Evolutionary conservation across 2,797 vertebrate species (phyloP).

Genomic region (Micromesistius poutassou): DNA sequence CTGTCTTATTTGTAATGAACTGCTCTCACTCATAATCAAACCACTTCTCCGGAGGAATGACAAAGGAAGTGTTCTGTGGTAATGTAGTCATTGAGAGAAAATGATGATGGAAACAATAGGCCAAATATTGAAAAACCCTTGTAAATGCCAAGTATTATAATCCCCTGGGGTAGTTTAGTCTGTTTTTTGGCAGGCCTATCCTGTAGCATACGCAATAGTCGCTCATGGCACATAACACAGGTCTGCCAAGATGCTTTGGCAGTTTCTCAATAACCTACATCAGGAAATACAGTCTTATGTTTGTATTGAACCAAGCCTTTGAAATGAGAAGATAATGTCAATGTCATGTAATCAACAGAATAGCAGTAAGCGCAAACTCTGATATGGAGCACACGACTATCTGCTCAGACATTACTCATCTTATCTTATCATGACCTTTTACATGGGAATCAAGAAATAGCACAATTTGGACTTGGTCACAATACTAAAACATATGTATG

Average conservation of each 20-base stretch:
- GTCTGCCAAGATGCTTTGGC: slow-evolving; percentile 1
- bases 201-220: background rate
- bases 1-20: background rate
- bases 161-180: background rate
- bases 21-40: slow-evolving; percentile 4
- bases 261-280: background rate
- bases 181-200: background rate
- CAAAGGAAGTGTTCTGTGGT: background rate
- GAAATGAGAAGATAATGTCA: background rate
- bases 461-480: background rate
- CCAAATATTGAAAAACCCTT: slow-evolving; percentile 3
- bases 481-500: background rate
- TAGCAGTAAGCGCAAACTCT: background rate
- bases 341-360: background rate
- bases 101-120: background rate
- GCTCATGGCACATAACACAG: background rate
- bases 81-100: background rate
- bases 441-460: background rate
- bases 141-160: background rate
- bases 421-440: background rate
- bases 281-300: background rate
- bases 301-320: background rate
- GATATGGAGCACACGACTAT: background rate
- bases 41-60: background rate
- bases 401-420: too few species aligned